A percentile compares a stretch with the other conserved stretches of the same genome.
Evolutionary conservation across 35 echinoderm and acorn worm genomes (phyloP).

Genomic region (Strongylocentrotus purpuratus): DNA sequence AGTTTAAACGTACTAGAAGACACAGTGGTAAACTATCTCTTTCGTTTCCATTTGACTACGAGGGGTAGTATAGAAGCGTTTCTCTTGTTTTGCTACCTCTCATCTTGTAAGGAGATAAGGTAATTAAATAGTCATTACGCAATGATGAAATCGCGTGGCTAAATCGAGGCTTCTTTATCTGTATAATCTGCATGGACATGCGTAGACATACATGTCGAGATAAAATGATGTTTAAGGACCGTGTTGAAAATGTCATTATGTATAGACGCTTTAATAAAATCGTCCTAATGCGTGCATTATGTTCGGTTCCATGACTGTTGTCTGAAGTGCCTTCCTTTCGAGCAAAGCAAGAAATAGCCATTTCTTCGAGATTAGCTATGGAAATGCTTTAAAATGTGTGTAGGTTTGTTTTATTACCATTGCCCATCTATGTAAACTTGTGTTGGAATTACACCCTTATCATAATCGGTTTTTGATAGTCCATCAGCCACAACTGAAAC

Average conservation of each 20-base stretch:
- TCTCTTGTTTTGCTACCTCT: not conserved
- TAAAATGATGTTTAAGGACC: not conserved
- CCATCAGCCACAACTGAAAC: too few relatives aligned
- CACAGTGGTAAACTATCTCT: too few relatives aligned
- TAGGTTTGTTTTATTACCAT: too few relatives aligned
- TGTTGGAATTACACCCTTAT: too few relatives aligned
- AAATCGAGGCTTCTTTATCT: not conserved
- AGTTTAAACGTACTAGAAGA: too few relatives aligned
- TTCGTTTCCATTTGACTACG: not conserved
- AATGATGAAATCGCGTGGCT: not conserved
- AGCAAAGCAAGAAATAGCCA: too few relatives aligned
- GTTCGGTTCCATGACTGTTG: not conserved
- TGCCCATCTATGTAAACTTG: too few relatives aligned
- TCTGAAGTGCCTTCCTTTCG: too few relatives aligned
- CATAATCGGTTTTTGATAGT: too few relatives aligned
- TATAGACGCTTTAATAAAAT: not conserved
- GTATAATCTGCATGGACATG: not conserved
- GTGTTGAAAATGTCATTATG: not conserved
- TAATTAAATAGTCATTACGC: slow-evolving; percentile 19
- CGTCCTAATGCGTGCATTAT: not conserved
- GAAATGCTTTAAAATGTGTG: too few relatives aligned
- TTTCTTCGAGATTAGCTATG: too few relatives aligned
- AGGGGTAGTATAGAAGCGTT: not conserved
- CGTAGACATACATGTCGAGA: not conserved
- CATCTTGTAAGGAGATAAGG: not conserved